These are phyloP conservation scores for Pedionomus torquatus DNA, from an alignment of 2,113 vertebrate species.

Conservation along the genomic window DNA sequence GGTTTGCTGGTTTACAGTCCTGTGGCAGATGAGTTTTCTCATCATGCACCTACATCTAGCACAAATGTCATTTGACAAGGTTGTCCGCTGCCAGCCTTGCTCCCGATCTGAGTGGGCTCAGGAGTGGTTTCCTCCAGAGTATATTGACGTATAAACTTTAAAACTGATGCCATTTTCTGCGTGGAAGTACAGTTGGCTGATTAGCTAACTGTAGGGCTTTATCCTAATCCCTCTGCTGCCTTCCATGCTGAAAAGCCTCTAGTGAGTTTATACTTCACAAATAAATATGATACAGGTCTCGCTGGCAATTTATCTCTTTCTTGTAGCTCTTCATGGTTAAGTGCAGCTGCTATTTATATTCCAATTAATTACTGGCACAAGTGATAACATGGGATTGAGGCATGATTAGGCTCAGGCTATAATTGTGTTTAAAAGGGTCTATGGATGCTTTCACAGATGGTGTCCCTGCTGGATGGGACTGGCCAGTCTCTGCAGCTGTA, in stretches of 20 bases:
- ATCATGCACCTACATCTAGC: neutral
- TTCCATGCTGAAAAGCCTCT: neutral
- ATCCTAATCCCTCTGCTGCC: neutral
- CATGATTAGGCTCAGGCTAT: neutral
- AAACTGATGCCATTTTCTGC: neutral
- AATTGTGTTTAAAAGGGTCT: neutral
- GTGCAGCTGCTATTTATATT: slow-evolving; percentile 7
- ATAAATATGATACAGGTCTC: neutral
- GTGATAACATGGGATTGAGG: neutral
- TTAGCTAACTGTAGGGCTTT: neutral
- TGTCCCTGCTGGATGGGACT: neutral
- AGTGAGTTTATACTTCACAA: neutral
- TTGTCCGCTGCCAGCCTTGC: neutral
- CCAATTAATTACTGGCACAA: slow-evolving; percentile 6
- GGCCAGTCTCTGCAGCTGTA: neutral
- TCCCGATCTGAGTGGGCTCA: neutral
- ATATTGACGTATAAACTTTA: neutral
- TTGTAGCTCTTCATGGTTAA: slow-evolving; percentile 2
- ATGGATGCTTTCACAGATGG: neutral
- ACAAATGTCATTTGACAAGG: neutral
- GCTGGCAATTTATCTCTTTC: neutral
- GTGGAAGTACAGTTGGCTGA: neutral
- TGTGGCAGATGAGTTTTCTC: neutral
- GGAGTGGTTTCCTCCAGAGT: neutral
- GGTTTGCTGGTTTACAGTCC: neutral